These are phyloP conservation scores for Pristionchus japonicus DNA, from an alignment of 2,888 invertebrate species.

Conservation along the genomic window DNA sequence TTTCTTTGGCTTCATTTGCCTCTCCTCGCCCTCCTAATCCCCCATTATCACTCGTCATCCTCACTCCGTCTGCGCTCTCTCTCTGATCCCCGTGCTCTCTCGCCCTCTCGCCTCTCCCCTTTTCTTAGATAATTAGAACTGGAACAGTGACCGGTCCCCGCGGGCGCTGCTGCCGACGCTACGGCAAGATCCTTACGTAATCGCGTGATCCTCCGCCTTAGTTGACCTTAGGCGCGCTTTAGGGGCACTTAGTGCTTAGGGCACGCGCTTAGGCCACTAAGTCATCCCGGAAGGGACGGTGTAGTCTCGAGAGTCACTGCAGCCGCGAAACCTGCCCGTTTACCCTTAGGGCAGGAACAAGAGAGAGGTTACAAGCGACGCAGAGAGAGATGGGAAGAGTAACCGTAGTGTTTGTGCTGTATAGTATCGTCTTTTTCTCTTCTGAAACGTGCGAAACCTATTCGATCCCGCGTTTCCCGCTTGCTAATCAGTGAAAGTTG, in stretches of 20 bases:
- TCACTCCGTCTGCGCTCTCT: not conserved
- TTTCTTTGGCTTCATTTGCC: not conserved
- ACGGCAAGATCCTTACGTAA: conserved; percentile 11
- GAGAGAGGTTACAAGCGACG: not conserved
- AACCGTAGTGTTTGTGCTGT: not conserved
- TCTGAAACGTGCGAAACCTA: not conserved
- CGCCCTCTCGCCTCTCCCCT: not conserved
- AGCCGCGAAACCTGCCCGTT: conserved; percentile 8
- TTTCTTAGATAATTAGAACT: conserved; percentile 35
- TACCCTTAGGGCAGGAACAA: not conserved
- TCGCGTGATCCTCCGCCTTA: too few species aligned
- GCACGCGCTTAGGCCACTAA: too few species aligned
- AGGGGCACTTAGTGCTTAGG: too few species aligned
- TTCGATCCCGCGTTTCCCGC: not conserved
- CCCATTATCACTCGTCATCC: conserved; percentile 24
- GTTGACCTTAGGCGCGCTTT: too few species aligned
- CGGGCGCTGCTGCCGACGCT: not conserved
- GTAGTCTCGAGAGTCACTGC: not conserved
- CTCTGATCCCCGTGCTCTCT: not conserved
- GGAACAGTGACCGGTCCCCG: conserved; percentile 46
- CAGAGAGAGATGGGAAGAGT: not conserved
- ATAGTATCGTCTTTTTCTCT: not conserved
- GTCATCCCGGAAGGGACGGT: not conserved
- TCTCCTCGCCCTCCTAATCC: not conserved
- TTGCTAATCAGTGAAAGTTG: not conserved